A percentile compares a stretch with the other conserved stretches of the same genome.
phyloP scores from a whole-genome alignment of 2,888 invertebrate species.

The Merodon equestris region DNA sequence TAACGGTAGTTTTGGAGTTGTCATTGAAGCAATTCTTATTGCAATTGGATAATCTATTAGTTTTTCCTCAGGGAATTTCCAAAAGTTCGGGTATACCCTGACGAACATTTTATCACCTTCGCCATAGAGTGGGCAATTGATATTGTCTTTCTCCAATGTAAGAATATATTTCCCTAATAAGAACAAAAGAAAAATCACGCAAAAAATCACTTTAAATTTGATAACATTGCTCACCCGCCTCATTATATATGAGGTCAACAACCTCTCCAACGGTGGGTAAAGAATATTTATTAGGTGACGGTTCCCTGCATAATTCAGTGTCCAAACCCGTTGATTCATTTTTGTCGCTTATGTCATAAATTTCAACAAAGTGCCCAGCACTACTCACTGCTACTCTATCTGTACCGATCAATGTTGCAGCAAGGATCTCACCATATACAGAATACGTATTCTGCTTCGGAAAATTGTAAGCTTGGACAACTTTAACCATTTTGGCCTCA shows the following conservation, averaged over 20 bases:
- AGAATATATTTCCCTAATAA: conserved; percentile 75
- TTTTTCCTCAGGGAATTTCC: conserved; percentile 76
- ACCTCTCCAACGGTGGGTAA: conserved; percentile 88
- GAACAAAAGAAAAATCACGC: not conserved
- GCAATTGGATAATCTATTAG: conserved; percentile 80
- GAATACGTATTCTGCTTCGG: conserved; percentile 77
- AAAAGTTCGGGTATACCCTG: conserved; percentile 87
- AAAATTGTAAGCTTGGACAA: conserved; percentile 78
- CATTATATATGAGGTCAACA: conserved; percentile 83
- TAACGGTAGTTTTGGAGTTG: conserved; percentile 85
- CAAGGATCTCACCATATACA: conserved; percentile 76
- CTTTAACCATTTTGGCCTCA: conserved; percentile 75
- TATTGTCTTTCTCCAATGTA: conserved; percentile 76
- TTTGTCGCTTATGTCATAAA: conserved; percentile 75
- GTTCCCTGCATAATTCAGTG: conserved; percentile 70
- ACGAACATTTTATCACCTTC: conserved; percentile 79
- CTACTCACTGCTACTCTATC: conserved; percentile 77
- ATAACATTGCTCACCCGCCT: conserved; percentile 80
- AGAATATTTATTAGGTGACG: conserved; percentile 77
- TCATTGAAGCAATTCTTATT: conserved; percentile 85
- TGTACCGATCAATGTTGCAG: conserved; percentile 75
- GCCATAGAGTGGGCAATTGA: conserved; percentile 77
- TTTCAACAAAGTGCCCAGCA: conserved; percentile 78
- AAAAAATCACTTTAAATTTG: too few species aligned
- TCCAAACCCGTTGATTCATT: conserved; percentile 37